Percentiles rank a stretch among this genome's conserved stretches.
phyloP scores from a whole-genome alignment of 92 coral and sea anemone genomes.

The Porites divaricata region DNA sequence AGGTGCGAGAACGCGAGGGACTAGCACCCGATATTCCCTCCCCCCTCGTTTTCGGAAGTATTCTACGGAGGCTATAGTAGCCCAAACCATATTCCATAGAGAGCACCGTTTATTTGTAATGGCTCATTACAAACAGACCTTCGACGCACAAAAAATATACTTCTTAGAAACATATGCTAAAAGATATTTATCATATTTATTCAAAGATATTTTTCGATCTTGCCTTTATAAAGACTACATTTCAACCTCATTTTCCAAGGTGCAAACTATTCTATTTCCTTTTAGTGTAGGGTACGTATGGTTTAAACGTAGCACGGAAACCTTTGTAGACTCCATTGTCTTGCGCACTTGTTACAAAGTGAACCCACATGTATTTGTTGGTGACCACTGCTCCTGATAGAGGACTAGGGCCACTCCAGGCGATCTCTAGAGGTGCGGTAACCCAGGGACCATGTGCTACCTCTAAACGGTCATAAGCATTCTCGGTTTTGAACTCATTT shows the following conservation, averaged over 20 bases:
- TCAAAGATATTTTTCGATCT: background rate
- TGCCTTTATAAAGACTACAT: background rate
- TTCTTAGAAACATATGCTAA: no score
- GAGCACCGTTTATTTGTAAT: no score
- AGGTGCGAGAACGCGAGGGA: no score
- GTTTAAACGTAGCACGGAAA: conserved; percentile 84
- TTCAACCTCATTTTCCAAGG: background rate
- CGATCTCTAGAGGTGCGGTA: conserved; percentile 77
- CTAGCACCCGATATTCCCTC: no score
- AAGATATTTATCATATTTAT: background rate
- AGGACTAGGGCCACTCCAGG: conserved; percentile 91
- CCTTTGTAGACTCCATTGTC: conserved; percentile 87
- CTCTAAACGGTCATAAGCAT: conserved; percentile 88
- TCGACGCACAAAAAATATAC: no score
- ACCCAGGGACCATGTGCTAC: conserved; percentile 92
- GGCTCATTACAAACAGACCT: no score
- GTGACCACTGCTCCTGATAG: conserved; percentile 76
- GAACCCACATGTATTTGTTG: conserved; percentile 87
- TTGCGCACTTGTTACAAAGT: conserved; percentile 80
- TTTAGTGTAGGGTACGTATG: conserved; percentile 56
- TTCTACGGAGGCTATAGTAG: no score
- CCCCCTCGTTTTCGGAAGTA: no score
- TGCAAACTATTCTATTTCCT: conserved; percentile 1
- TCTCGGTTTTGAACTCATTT: conserved; percentile 84
- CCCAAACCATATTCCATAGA: no score